phyloP scores from a whole-genome alignment of 2,113 vertebrate species.

The Alligator sinensis region DNA sequence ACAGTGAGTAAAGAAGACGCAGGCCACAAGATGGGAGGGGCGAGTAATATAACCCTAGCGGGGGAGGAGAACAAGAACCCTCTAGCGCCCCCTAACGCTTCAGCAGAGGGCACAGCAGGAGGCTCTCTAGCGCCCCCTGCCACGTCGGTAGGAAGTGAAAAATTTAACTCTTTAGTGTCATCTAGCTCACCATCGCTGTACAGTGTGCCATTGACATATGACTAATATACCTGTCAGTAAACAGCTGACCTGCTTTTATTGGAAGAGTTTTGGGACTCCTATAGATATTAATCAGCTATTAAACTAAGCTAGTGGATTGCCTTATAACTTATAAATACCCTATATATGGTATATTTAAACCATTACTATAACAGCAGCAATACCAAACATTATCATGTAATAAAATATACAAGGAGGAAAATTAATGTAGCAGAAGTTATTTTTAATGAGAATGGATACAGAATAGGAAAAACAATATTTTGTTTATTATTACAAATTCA shows the following conservation, averaged over 20 bases:
- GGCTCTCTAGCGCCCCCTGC: no score
- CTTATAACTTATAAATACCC: neutral
- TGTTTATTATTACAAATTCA: neutral
- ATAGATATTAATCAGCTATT: neutral
- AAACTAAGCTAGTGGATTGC: neutral
- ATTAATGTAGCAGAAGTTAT: accelerated
- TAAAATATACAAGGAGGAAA: neutral
- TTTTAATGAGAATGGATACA: neutral
- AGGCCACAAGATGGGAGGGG: no score
- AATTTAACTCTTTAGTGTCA: no score
- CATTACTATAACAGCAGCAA: neutral
- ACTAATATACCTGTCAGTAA: accelerated
- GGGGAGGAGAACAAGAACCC: no score
- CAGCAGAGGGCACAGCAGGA: no score
- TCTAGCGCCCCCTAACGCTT: no score
- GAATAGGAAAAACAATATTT: neutral
- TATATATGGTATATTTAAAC: neutral
- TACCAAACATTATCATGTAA: neutral
- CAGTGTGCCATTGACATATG: no score
- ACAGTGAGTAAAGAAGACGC: no score
- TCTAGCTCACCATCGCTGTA: no score
- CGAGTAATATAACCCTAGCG: no score
- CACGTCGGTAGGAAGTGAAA: no score
- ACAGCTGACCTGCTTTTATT: neutral
- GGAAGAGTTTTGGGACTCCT: accelerated